Conservation (phyloP, 2,888 invertebrate genomes). For the Dicyrtoma fusca region DNA sequence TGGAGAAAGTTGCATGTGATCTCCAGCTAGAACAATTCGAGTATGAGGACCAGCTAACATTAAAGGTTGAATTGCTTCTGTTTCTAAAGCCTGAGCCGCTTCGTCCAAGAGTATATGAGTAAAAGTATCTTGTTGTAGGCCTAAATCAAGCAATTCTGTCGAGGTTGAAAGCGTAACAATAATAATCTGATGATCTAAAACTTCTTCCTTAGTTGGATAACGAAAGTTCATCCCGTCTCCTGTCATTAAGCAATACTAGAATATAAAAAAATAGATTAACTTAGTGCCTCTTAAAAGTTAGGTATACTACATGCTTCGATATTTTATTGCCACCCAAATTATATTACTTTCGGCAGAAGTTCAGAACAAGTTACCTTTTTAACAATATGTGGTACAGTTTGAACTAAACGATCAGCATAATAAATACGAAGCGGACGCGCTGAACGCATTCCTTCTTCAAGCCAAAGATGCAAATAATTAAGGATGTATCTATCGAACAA, state of each 20-base stretch:
- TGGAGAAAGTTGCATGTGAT: slow-evolving; percentile 69
- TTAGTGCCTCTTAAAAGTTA: too few relatives aligned
- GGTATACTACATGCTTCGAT: neutral
- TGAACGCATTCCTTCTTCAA: slow-evolving; percentile 62
- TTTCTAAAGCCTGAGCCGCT: slow-evolving; percentile 83
- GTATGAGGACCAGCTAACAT: slow-evolving; percentile 73
- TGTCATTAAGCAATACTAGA: slow-evolving; percentile 74
- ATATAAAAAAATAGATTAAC: too few relatives aligned
- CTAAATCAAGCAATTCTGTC: slow-evolving; percentile 71
- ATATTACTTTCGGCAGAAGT: neutral
- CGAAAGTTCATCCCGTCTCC: slow-evolving; percentile 64
- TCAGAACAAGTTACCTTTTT: slow-evolving; percentile 63
- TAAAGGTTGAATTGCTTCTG: slow-evolving; percentile 80
- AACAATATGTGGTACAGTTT: slow-evolving; percentile 73
- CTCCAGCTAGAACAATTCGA: slow-evolving; percentile 75
- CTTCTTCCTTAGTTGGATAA: slow-evolving; percentile 72
- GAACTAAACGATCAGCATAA: slow-evolving; percentile 76
- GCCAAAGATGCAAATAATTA: slow-evolving; percentile 78
- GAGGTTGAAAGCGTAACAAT: slow-evolving; percentile 79
- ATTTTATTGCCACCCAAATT: neutral
- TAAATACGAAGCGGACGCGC: slow-evolving; percentile 76
- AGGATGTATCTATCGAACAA: slow-evolving; percentile 66
- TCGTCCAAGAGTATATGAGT: slow-evolving; percentile 84
- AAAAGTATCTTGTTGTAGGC: slow-evolving; percentile 69
- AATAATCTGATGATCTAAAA: slow-evolving; percentile 71